phyloP scores from a whole-genome alignment of 2,797 vertebrate species.

The Acropternis orthonyx region DNA sequence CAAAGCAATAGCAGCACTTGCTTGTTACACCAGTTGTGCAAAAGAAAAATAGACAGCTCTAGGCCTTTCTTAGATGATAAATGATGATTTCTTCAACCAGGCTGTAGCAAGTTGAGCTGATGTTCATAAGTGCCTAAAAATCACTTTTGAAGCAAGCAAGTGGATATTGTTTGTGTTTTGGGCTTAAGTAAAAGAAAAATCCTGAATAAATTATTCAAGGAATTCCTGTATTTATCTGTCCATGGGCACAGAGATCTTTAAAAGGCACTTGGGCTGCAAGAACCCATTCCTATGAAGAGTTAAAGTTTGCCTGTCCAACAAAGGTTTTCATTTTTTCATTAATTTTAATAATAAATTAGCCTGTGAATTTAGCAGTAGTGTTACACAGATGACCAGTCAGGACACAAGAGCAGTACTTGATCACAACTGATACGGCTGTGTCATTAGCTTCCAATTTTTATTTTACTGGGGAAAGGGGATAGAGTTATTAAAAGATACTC shows the following conservation, averaged over 20 bases:
- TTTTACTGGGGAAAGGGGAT: not conserved
- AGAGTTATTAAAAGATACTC: not conserved
- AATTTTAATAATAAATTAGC: not conserved
- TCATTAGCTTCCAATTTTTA: not conserved
- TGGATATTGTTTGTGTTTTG: not conserved
- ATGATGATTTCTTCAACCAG: not conserved
- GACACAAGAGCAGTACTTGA: not conserved
- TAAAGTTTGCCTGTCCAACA: not conserved
- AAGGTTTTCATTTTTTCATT: not conserved
- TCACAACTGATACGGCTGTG: not conserved
- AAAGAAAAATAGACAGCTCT: not conserved
- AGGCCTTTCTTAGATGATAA: not conserved
- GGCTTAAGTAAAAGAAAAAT: not conserved
- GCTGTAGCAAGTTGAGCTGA: not conserved
- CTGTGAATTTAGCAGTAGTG: not conserved
- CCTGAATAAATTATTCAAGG: not conserved
- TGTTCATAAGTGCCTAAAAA: not conserved
- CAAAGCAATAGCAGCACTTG: not conserved
- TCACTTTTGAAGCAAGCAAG: not conserved
- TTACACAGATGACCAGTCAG: not conserved
- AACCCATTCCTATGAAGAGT: rapidly evolving
- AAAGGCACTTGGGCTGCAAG: not conserved
- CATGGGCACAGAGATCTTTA: not conserved
- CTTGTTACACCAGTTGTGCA: not conserved
- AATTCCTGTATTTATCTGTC: not conserved